Base-by-base conservation (phyloP, 2,888 invertebrate genomes). In the Hylaea fasciaria region DNA sequence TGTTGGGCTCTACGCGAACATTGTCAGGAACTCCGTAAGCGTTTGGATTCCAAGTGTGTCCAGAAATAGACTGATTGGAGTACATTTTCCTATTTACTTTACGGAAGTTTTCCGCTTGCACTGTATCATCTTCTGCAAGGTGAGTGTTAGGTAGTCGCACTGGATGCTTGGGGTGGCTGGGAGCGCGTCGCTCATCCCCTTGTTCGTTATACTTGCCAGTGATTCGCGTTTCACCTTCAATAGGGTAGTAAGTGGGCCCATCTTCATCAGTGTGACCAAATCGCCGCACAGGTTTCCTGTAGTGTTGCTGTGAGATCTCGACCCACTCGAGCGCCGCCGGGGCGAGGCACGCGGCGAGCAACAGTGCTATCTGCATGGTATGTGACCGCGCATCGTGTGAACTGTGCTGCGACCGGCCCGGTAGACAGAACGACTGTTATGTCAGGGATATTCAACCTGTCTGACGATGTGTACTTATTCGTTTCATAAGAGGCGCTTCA, bases 271-370 rank as follows among this genome's bases (percentile, higher is more conserved):
- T 5, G 41, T 43, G 5, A 0, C 10, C 0, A 13, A 46, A 40
- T 1, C 17, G 17, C n/a, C 50, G 44, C 50, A 71, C 16, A 2
- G 85, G 80, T 62, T 84, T 85, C 39, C 75, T 77, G 66, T 87
- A 86, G 62, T 85, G 78, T 43, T 85, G 84, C 63, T 91, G 91
- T 0, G 91, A 80, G 64, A 92, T 91, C 67, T 92, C 86, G 32
- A 92, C 89, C 91, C 91, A 92, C 53, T 92, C 91, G 39, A 81
- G 66, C 16, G 69, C 16, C 13, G 71, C 78, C 57, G 69, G 72
- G 17, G 71, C 61, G 57, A 82, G 39, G 8, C 52, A 41, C 40
- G 84, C 52, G 9, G 85, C 66, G 16, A 88, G 59, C 35, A 80
- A 61, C n/a, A 83, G 54, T 17, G 78, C 65, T 73, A 82, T 75